Base-by-base conservation (phyloP, 1,140 invertebrate species). In the Gyrodactylus salaris region DNA sequence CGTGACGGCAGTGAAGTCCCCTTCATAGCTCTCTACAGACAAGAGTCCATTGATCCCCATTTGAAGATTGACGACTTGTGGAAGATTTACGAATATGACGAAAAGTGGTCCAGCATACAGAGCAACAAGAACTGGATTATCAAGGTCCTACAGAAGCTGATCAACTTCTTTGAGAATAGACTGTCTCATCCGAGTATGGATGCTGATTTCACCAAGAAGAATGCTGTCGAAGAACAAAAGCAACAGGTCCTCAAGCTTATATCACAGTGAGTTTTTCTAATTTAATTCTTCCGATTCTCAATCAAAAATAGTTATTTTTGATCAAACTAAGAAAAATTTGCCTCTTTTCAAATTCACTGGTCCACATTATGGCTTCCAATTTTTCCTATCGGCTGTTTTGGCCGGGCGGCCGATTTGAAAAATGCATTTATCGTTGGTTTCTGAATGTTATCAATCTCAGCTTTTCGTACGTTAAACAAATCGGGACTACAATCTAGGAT, bases 1-100 rank as follows among this genome's bases (percentile, higher is more conserved):
- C 21, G 21, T 20, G 21, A 71, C 21, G 21, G 21, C 27, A 77
- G 78, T 27, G 76, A 84, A 79, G 91, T 96, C 25, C 91, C 94
- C 0, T 99, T 98, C 78, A 98, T 99, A 77, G 89, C 91, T 0
- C 96, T 95, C 79, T 99, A 99, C 78, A 84, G 94, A 25, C 98
- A 98, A 81, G 95, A 99, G 79, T 73, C n/a, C 26, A 69, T 73
- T 22, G 72, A 73, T 26, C 23, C 76, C 73, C 70, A n/a, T 70
- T 27, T 26, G 2, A 54, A 34, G 20, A 72, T 25, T n/a, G 76
- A 77, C 21, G 76, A 77, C 69, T 25, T 73, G 26, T 73, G 72
- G 72, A 68, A 26, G 7, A 73, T 73, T 73, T 73, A 69, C 23
- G 21, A 25, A 25, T 1, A 23, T 2, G 72, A 73, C 21, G 72